phyloP scores from a whole-genome alignment of 1,140 invertebrate species.

The Orchesella cincta region DNA sequence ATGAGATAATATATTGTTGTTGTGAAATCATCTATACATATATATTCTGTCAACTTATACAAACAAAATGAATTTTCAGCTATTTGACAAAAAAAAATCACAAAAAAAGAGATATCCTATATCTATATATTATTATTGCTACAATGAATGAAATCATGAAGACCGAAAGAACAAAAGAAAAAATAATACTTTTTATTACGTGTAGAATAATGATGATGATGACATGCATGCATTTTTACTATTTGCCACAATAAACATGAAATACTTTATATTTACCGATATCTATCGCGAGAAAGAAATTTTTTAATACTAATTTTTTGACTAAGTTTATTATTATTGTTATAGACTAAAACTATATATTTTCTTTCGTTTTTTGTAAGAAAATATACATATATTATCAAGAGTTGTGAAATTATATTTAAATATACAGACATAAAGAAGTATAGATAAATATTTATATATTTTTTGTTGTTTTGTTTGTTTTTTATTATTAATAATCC shows the following conservation, averaged over 20 bases:
- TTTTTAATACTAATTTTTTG: not conserved
- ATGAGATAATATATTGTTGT: not conserved
- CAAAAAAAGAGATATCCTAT: not conserved
- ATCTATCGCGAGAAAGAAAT: not conserved
- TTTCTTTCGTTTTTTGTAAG: not conserved
- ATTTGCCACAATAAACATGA: not conserved
- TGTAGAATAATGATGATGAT: conserved; percentile 4
- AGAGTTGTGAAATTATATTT: too few species aligned
- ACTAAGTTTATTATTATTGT: not conserved
- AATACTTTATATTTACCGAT: not conserved
- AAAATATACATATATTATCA: not conserved
- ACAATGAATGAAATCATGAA: too few species aligned
- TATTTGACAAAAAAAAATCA: not conserved
- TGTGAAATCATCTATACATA: conserved; percentile 16
- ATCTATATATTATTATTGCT: not conserved
- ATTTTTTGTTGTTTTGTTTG: too few species aligned
- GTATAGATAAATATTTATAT: too few species aligned
- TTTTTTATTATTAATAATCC: too few species aligned
- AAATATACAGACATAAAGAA: too few species aligned
- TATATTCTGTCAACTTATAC: not conserved
- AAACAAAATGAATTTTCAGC: not conserved
- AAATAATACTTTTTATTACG: conserved; percentile 1
- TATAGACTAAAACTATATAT: too few species aligned
- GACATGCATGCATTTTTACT: not conserved
- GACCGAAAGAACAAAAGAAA: not conserved